Base-by-base conservation (phyloP, 2,113 vertebrate species). In the Cinclus cinclus region DNA sequence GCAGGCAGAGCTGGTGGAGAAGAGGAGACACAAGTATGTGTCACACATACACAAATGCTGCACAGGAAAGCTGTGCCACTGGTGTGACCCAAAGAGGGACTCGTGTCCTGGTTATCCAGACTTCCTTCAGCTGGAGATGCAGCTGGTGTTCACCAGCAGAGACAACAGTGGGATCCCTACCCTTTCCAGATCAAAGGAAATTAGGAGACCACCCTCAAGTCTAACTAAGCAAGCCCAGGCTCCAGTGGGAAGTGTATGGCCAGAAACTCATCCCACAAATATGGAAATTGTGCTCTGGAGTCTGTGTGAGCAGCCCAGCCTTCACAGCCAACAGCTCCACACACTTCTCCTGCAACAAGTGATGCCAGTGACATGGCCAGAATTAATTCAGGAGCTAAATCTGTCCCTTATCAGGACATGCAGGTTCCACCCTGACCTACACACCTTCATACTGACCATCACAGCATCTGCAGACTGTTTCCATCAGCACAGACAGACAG, bases 131-230 rank as follows among this genome's bases (percentile, higher is more conserved):
- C 80, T 53, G 81, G 31, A 83, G 31, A n/a, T 30, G 15, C 13
- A 5, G 5, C 28, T 2, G 1, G 15, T 30, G 50, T 9, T 47
- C 56, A 35, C 0, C 1, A 62, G 55, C 12, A 3, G 18, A 83
- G 44, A 24, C 46, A 81, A 60, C 4, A 21, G 33, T 23, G 28
- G 30, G 31, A 13, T 49, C 58, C 60, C 30, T 35, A 64, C 52
- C 28, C 12, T 56, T 47, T 19, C 31, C 0, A 3, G 17, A 52
- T 23, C 33, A 31, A 33, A 87, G 44, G 27, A 21, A 82, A 44
- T 35, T 10, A 49, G 20, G 23, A 75, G 69, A 22, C 13, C 73
- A 67, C 10, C 21, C 39, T 50, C 52, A 39, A 89, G 50, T 8
- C 59, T 70, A 30, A 13, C 39, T 10, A 30, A 83, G 49, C 27